Evolutionary conservation across 2,888 invertebrate genomes (phyloP).

Genomic region (Mamestra brassicae): DNA sequence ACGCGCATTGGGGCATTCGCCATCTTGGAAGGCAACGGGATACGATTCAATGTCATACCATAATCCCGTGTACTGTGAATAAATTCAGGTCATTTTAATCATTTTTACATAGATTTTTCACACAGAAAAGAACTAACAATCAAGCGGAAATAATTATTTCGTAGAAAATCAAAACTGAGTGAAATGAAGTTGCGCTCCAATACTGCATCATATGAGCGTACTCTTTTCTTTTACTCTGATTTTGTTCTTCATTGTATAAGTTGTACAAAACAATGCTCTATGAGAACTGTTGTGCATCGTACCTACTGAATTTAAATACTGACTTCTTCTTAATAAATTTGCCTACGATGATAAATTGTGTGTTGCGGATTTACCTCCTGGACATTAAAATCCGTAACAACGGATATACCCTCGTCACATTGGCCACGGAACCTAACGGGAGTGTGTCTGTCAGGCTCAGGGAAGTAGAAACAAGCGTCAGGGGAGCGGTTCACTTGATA

Average conservation of each 20-base stretch:
- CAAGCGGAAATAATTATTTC: background rate
- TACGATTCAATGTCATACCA: slow-evolving; percentile 79
- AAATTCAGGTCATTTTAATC: background rate
- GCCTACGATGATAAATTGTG: background rate
- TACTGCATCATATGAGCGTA: background rate
- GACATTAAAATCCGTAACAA: slow-evolving; percentile 53
- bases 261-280: background rate
- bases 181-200: background rate
- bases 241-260: too few relatives aligned
- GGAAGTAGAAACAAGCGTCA: slow-evolving; percentile 67
- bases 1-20: slow-evolving; percentile 74
- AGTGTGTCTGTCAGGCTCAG: slow-evolving; percentile 47
- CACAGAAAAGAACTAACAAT: background rate
- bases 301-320: background rate
- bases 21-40: slow-evolving; percentile 73
- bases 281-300: background rate
- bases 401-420: slow-evolving; percentile 54
- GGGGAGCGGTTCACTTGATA: slow-evolving; percentile 66
- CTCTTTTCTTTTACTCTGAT: background rate
- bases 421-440: slow-evolving; percentile 60
- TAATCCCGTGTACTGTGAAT: slow-evolving; percentile 69
- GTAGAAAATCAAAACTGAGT: background rate
- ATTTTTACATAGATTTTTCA: background rate
- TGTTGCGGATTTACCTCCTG: slow-evolving; percentile 50
- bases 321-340: background rate